These are phyloP conservation scores for Smithornis capensis DNA, from an alignment of 2,113 vertebrate species.

Conservation along the genomic window DNA sequence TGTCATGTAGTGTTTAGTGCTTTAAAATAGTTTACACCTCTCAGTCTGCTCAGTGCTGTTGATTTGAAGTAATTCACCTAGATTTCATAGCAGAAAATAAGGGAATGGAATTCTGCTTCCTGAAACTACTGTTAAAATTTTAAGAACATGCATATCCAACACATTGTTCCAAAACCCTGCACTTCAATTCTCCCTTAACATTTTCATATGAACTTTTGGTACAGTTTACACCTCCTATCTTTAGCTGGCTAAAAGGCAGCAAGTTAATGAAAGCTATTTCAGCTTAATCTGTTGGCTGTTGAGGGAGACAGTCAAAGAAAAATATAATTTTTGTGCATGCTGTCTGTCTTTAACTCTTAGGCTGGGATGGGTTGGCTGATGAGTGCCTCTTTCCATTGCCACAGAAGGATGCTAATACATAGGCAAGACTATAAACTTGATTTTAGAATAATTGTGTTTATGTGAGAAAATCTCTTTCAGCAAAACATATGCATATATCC, in stretches of 20 bases:
- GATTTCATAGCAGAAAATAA: neutral
- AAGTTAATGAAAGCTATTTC: neutral
- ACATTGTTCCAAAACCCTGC: neutral
- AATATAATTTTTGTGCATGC: neutral
- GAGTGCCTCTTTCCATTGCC: neutral
- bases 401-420: neutral
- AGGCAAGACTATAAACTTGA: neutral
- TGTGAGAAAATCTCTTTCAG: neutral
- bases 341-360: neutral
- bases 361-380: neutral
- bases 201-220: neutral
- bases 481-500: neutral
- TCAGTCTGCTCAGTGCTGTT: neutral
- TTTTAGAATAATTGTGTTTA: neutral
- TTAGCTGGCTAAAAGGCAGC: neutral
- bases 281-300: neutral
- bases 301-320: neutral
- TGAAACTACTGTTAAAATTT: neutral
- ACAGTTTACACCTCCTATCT: neutral
- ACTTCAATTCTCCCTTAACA: neutral
- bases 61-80: neutral
- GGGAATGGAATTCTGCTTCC: neutral
- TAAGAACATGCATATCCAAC: accelerated
- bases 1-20: neutral
- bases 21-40: neutral